These are phyloP conservation scores for Actinernus sp. DNA, from an alignment of 92 coral and sea anemone genomes.

Conservation along the genomic window DNA sequence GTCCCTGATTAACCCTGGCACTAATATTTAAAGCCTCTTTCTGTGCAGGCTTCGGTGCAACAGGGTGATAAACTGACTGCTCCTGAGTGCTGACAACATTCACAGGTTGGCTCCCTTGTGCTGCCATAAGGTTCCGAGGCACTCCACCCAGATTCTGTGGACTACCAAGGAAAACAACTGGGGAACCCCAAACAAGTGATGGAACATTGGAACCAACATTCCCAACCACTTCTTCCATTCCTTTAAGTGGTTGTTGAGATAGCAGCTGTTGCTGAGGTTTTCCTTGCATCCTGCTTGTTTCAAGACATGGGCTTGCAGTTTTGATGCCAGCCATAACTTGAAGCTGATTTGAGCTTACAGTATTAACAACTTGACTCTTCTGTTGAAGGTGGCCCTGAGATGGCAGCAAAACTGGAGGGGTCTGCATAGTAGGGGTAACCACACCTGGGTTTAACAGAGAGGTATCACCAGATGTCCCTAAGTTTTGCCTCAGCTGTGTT, in stretches of 20 bases:
- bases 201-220: conserved; percentile 77
- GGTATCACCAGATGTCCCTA: background rate
- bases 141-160: conserved; percentile 91
- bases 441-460: conserved; percentile 12
- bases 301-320: conserved; percentile 13
- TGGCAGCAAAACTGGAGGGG: conserved; percentile 7
- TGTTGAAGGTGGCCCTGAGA: conserved; percentile 14
- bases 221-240: conserved; percentile 89
- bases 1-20: conserved; percentile 17
- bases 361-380: background rate
- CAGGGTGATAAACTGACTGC: conserved; percentile 26
- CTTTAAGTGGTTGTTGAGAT: conserved; percentile 81
- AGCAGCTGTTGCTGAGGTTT: conserved; percentile 23
- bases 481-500: conserved; percentile 21
- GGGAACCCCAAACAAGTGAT: conserved; percentile 65
- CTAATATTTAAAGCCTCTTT: conserved; percentile 22
- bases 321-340: conserved; percentile 8
- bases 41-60: conserved; percentile 38
- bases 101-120: conserved; percentile 7
- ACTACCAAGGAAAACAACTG: conserved; percentile 86
- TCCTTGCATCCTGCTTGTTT: conserved; percentile 15
- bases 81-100: background rate
- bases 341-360: conserved; percentile 5
- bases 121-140: conserved; percentile 76
- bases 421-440: background rate